phyloP scores from a whole-genome alignment of 2,888 invertebrate species.

The Aleiodes leptofemur region DNA sequence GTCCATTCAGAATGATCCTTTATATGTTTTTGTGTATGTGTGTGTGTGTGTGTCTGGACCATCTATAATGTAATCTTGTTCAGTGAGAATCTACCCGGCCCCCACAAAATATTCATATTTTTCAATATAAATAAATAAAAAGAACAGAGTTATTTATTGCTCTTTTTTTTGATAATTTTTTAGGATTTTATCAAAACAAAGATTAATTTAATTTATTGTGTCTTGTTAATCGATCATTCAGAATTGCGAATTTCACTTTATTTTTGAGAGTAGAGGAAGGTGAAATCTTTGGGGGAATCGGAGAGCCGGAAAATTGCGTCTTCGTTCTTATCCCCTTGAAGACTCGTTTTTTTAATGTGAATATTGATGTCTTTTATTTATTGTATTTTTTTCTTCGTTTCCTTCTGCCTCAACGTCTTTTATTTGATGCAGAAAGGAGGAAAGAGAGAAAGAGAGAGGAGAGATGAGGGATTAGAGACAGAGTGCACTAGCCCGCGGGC shows the following conservation, averaged over 20 bases:
- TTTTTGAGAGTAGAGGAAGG: neutral
- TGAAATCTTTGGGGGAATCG: too few relatives aligned
- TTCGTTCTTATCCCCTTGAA: neutral
- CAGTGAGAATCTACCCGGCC: neutral
- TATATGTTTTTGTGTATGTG: neutral
- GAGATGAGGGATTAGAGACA: constrained; percentile 39
- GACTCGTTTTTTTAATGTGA: constrained; percentile 31
- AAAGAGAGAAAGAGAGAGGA: constrained; percentile 20
- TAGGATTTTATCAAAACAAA: too few relatives aligned
- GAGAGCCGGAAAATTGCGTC: constrained; percentile 30
- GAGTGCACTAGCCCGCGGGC: constrained; percentile 30
- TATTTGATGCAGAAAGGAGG: neutral
- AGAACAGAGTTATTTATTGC: neutral
- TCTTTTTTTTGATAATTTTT: neutral
- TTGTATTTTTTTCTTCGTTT: too few relatives aligned
- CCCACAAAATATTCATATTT: neutral
- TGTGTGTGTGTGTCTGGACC: constrained; percentile 10
- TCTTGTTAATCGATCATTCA: constrained; percentile 11
- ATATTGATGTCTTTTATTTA: constrained; percentile 42
- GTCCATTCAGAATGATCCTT: constrained; percentile 64
- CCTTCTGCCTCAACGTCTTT: too few relatives aligned
- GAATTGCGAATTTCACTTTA: neutral
- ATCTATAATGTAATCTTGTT: constrained; percentile 18
- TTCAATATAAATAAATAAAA: neutral
- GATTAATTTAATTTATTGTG: constrained; percentile 3